Evolutionary conservation across 2,797 vertebrate species (phyloP).

Genomic region (Periophthalmus magnuspinnatus): DNA sequence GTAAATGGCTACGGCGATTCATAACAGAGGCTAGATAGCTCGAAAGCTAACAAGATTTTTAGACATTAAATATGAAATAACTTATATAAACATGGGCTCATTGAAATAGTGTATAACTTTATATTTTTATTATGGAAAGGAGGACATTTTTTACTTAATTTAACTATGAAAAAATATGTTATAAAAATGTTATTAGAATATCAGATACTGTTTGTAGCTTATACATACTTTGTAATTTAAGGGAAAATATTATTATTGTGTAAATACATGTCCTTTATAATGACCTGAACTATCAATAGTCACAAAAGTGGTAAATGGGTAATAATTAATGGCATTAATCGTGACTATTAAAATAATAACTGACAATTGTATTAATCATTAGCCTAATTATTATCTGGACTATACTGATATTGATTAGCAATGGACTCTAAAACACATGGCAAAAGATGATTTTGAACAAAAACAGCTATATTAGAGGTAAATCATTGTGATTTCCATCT

Average conservation of each 20-base stretch:
- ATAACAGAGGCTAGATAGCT: slow-evolving; percentile 28
- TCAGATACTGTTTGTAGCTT: background rate
- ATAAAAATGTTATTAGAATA: background rate
- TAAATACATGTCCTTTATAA: too few relatives aligned
- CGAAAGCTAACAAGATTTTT: background rate
- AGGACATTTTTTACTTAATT: background rate
- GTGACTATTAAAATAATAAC: background rate
- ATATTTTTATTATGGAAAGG: background rate
- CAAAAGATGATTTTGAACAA: too few relatives aligned
- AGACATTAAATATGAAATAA: background rate
- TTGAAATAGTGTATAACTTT: background rate
- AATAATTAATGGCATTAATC: background rate
- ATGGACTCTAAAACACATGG: background rate
- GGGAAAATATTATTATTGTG: too few relatives aligned
- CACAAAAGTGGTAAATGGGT: too few relatives aligned
- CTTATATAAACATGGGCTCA: background rate
- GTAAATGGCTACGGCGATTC: slow-evolving; percentile 24
- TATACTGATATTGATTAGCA: background rate
- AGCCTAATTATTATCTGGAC: background rate
- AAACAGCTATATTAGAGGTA: too few relatives aligned
- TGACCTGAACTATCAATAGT: too few relatives aligned
- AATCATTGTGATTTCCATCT: too few relatives aligned
- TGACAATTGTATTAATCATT: background rate
- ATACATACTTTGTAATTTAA: background rate
- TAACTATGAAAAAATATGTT: background rate